phyloP scores from a whole-genome alignment of 2,888 invertebrate species.

The Nomada flava region DNA sequence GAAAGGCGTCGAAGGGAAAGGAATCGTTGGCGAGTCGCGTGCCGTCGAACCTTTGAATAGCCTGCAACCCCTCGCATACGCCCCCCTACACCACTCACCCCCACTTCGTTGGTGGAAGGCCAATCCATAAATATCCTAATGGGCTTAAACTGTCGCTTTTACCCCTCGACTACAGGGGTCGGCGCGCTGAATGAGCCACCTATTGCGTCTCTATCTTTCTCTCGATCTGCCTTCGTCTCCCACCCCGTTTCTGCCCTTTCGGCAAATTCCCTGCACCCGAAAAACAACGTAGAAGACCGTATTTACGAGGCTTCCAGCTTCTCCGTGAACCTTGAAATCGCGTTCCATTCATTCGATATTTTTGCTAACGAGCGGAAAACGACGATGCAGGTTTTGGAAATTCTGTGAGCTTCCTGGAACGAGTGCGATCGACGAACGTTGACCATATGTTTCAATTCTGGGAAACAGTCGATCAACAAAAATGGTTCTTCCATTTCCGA shows the following conservation, averaged over 20 bases:
- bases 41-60: slow-evolving; percentile 71
- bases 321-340: slow-evolving; percentile 70
- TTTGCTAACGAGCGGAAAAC: slow-evolving; percentile 41
- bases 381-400: slow-evolving; percentile 33
- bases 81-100: slow-evolving; percentile 43
- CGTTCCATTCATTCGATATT: slow-evolving; percentile 64
- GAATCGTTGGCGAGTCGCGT: slow-evolving; percentile 73
- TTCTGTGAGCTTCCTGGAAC: slow-evolving; percentile 22
- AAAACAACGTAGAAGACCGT: slow-evolving; percentile 63
- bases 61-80: slow-evolving; percentile 51
- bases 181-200: slow-evolving; percentile 61
- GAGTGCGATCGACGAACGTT: slow-evolving; percentile 18
- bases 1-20: slow-evolving; percentile 40
- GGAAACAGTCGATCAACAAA: background rate
- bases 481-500: slow-evolving; percentile 15
- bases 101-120: slow-evolving; percentile 54
- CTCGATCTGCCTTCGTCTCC: slow-evolving; percentile 37
- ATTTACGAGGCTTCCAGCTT: slow-evolving; percentile 57
- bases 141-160: slow-evolving; percentile 80
- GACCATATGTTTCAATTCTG: background rate
- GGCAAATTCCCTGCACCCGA: slow-evolving; percentile 59
- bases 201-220: slow-evolving; percentile 50
- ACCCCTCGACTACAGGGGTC: slow-evolving; percentile 69
- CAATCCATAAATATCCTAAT: slow-evolving; percentile 82
- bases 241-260: slow-evolving; percentile 26